Evolutionary conservation across 2,888 invertebrate genomes (phyloP).

Genomic region (Zygogramma bicolorata): DNA sequence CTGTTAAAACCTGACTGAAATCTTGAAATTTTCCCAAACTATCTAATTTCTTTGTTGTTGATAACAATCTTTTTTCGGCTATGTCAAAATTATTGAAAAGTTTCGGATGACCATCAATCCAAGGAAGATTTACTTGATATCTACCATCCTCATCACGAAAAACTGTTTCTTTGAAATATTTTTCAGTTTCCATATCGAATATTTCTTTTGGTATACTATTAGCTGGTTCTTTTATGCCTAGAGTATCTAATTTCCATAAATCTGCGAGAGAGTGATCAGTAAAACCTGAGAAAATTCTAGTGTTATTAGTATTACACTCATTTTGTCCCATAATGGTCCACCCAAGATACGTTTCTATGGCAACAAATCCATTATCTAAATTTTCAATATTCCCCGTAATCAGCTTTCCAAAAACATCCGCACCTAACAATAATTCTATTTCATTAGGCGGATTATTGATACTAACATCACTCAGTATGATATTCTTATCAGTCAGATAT

Average conservation of each 20-base stretch:
- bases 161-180: neutral
- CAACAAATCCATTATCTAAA: neutral
- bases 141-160: neutral
- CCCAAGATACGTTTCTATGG: neutral
- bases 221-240: neutral
- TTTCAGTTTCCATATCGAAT: neutral
- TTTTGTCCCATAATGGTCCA: neutral
- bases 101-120: neutral
- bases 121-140: neutral
- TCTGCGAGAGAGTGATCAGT: too few relatives aligned
- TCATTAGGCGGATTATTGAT: too few relatives aligned
- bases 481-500: too few relatives aligned
- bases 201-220: neutral
- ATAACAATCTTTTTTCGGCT: neutral
- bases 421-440: too few relatives aligned
- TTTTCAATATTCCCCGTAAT: too few relatives aligned
- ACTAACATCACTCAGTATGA: too few relatives aligned
- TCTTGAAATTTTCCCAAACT: neutral
- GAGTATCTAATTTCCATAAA: neutral
- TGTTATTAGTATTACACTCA: neutral
- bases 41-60: neutral
- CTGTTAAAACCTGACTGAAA: neutral
- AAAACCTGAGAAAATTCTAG: too few relatives aligned
- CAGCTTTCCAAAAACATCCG: too few relatives aligned
- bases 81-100: neutral